Evolutionary conservation across 23 tunicate species (phyloP).

Genomic region (Ciona savignyi): DNA sequence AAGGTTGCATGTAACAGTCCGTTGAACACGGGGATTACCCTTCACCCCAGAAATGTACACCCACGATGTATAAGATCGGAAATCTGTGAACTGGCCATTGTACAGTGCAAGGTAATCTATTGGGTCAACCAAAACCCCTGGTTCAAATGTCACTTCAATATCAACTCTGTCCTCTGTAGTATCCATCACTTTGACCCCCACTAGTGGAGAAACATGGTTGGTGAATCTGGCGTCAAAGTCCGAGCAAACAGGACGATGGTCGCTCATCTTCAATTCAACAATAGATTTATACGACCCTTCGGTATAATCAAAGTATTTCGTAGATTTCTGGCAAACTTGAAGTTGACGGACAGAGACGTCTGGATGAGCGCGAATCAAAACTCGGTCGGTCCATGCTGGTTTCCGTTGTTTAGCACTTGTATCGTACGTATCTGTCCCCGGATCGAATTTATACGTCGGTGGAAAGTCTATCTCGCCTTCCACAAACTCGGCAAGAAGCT

Average conservation of each 20-base stretch:
- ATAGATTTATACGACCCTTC: too few relatives aligned
- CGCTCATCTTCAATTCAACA: too few relatives aligned
- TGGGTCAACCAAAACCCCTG: background rate
- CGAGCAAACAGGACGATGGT: slow-evolving; percentile 76
- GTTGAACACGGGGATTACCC: background rate
- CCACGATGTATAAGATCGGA: background rate
- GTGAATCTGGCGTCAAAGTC: background rate
- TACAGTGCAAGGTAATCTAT: background rate
- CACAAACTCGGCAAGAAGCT: slow-evolving; percentile 28
- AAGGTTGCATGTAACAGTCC: background rate
- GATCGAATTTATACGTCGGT: slow-evolving; percentile 70
- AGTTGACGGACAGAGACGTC: too few relatives aligned
- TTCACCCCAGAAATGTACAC: slow-evolving; percentile 34
- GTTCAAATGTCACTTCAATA: background rate
- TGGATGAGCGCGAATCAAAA: slow-evolving; percentile 57
- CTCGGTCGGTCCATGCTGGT: slow-evolving; percentile 91
- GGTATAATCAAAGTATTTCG: too few relatives aligned
- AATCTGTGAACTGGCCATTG: background rate
- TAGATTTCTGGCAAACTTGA: too few relatives aligned
- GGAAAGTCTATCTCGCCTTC: slow-evolving; percentile 62
- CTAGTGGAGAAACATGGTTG: slow-evolving; percentile 6
- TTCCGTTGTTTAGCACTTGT: slow-evolving; percentile 77
- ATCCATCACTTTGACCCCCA: slow-evolving; percentile 2
- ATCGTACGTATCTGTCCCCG: slow-evolving; percentile 58
- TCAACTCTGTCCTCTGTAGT: background rate